phyloP scores from a whole-genome alignment of 1,140 invertebrate species.

The Portunus trituberculatus region DNA sequence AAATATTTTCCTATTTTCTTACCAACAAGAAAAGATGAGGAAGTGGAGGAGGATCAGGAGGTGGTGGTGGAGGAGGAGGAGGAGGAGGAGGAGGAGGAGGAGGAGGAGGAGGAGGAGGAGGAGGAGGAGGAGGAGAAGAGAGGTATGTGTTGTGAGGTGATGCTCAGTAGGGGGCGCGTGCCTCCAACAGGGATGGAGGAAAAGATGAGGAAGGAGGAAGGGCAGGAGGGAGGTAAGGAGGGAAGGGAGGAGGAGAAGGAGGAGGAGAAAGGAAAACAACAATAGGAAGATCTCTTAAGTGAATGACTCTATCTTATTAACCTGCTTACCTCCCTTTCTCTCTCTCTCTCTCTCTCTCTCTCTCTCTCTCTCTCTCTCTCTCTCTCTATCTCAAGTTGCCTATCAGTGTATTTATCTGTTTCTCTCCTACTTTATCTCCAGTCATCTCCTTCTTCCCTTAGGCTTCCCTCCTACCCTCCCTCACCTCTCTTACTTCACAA shows the following conservation, averaged over 20 bases:
- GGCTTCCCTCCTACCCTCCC: background rate
- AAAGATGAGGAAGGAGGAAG: background rate
- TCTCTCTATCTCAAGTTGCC: background rate
- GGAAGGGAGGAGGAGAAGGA: background rate
- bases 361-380: background rate
- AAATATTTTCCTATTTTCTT: background rate
- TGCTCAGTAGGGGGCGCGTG: background rate
- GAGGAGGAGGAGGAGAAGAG: background rate
- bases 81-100: background rate
- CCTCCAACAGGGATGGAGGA: background rate
- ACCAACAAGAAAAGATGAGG: background rate
- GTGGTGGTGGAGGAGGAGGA: background rate
- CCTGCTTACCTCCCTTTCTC: background rate
- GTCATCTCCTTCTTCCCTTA: background rate
- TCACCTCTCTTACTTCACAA: background rate
- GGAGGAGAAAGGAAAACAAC: background rate
- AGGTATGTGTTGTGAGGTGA: background rate
- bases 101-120: conserved; percentile 21
- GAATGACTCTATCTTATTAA: background rate
- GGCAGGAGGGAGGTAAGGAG: background rate
- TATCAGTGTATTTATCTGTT: background rate
- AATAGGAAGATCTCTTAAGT: conserved; percentile 9
- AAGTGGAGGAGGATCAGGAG: background rate
- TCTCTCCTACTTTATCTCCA: background rate
- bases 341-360: background rate